These are phyloP conservation scores for Monarcha castaneiventris DNA, from an alignment of 2,113 vertebrate species.

Conservation along the genomic window DNA sequence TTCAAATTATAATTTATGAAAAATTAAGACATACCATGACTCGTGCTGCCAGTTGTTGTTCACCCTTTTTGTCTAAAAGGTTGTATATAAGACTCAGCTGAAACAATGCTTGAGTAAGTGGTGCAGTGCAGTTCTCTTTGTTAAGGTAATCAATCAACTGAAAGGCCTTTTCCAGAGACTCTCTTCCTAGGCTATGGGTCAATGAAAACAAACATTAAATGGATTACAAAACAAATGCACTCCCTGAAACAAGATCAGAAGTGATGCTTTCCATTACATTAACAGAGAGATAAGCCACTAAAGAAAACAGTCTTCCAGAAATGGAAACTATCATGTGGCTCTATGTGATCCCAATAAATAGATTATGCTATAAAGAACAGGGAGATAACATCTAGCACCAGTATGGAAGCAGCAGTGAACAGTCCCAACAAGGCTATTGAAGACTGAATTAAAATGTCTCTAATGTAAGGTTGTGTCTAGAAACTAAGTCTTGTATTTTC, in stretches of 20 bases:
- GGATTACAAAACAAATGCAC: background rate
- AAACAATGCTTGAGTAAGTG: slow-evolving; percentile 83
- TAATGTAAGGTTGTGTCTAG: background rate
- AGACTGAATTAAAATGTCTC: background rate
- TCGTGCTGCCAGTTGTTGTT: slow-evolving; percentile 65
- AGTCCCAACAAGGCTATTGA: background rate
- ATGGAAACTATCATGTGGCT: background rate
- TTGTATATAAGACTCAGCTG: slow-evolving; percentile 80
- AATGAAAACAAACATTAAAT: slow-evolving; percentile 30
- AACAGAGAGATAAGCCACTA: background rate
- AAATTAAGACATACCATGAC: slow-evolving; percentile 77
- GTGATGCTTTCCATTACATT: background rate
- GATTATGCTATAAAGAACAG: background rate
- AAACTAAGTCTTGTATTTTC: background rate
- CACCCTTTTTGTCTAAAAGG: slow-evolving; percentile 84
- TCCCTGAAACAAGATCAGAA: background rate
- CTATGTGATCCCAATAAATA: background rate
- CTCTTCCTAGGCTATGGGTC: slow-evolving; percentile 77
- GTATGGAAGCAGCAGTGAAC: background rate
- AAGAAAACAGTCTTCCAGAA: background rate
- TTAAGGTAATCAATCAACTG: slow-evolving; percentile 78
- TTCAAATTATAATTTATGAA: background rate
- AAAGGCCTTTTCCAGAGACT: slow-evolving; percentile 79
- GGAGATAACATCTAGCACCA: background rate
- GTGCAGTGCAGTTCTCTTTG: slow-evolving; percentile 80